These are phyloP conservation scores for Drosophila miranda DNA, from an alignment of 1,140 invertebrate species.

Conservation along the genomic window DNA sequence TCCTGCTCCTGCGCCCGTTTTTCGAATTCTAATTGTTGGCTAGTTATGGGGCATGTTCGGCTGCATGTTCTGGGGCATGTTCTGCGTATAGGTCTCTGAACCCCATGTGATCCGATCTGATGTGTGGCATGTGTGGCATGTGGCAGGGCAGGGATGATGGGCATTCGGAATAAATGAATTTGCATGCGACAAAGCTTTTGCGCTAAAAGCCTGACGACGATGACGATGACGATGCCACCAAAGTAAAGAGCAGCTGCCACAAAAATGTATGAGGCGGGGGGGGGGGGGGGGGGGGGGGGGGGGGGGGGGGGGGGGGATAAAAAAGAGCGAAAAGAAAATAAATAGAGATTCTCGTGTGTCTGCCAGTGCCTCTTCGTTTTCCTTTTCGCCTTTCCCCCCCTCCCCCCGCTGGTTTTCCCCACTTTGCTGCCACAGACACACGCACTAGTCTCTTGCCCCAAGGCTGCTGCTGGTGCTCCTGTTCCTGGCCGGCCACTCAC, in stretches of 20 bases:
- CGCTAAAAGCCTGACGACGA: slow-evolving; percentile 37
- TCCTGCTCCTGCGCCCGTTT: too few relatives aligned
- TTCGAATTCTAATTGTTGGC: slow-evolving; percentile 31
- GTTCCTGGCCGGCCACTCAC: slow-evolving; percentile 42
- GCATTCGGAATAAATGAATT: slow-evolving; percentile 65
- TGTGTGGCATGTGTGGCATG: too few relatives aligned
- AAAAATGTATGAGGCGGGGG: slow-evolving; percentile 8
- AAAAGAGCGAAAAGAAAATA: slow-evolving; percentile 34
- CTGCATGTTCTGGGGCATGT: slow-evolving; percentile 5
- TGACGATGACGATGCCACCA: slow-evolving; percentile 17
- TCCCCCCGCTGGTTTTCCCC: slow-evolving; percentile 16
- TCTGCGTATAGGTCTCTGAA: slow-evolving; percentile 44
- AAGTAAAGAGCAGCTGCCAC: slow-evolving; percentile 32
- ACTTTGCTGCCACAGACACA: slow-evolving; percentile 29
- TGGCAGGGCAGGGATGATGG: slow-evolving; percentile 33
- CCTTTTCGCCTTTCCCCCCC: not conserved
- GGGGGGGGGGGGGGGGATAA: not conserved
- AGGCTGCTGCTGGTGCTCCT: slow-evolving; percentile 39
- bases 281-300: too few relatives aligned
- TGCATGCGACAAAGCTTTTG: slow-evolving; percentile 60
- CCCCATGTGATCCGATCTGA: slow-evolving; percentile 8
- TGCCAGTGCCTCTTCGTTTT: slow-evolving; percentile 5
- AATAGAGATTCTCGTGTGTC: slow-evolving; percentile 34
- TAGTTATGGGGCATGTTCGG: slow-evolving; percentile 25
- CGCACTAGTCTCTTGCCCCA: slow-evolving; percentile 61